Base-by-base conservation (phyloP, 2,113 vertebrate species). In the Petaurus breviceps region DNA sequence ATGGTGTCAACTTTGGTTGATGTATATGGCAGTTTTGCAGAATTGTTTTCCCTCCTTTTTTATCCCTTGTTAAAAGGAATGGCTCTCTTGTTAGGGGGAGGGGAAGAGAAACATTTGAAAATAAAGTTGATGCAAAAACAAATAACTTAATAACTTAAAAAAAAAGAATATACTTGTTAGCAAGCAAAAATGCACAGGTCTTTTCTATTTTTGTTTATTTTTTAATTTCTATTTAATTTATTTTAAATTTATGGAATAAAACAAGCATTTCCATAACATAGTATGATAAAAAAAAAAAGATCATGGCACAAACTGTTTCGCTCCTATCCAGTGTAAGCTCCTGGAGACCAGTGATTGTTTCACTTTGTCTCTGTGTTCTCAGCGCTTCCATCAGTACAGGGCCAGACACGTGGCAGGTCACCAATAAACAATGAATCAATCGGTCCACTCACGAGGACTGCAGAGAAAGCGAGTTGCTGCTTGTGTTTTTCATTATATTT, bases 401-500 rank as follows among this genome's bases (percentile, higher is more conserved):
- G 8, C 55, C 8, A 9, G 25, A 37, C 14, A 61, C 61, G 6
- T 7, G 61, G 61, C 61, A 77, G 61, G 61, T 77, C 31, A 19
- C 37, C 14, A n/a, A 77, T n/a, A n/a, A 77, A n/a, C 31, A 68
- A 4, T 68, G 61, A 68, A 68, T 37, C 31, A 68, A 6, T 14
- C 14, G 8, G 12, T 68, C 31, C 28, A 68, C 37, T 16, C 37
- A 0, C 61, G n/a, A 77, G 61, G 37, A n/a, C 14, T 77, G 37
- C 16, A n/a, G 61, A 94, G 77, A 92, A 22, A 28, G 53, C 93
- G 51, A 52, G 54, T 61, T 94, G 91, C 94, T 31, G 90, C 22
- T 96, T 89, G 68, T 43, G 95, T 52, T 95, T 93, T 91, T n/a
- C 16, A 77, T 94, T 92, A 94, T 92, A 96, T 89, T 1, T 52